These are phyloP conservation scores for Brachylomia viminalis DNA, from an alignment of 2,888 invertebrate genomes.

Conservation along the genomic window DNA sequence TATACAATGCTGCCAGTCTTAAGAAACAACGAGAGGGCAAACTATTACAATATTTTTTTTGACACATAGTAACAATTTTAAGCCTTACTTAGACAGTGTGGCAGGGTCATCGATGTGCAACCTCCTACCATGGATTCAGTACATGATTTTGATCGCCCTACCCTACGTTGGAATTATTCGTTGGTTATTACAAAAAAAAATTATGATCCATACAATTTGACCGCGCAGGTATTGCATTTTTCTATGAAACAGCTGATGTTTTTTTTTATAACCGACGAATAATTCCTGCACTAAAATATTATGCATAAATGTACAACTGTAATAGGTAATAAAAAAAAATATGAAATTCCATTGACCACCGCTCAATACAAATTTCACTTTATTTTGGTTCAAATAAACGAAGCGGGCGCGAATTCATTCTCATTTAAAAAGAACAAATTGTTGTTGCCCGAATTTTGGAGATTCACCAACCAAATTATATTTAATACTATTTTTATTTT, in stretches of 20 bases:
- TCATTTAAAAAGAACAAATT: conserved; percentile 59
- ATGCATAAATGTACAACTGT: not conserved
- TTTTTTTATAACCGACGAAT: no score
- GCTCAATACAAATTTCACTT: conserved; percentile 32
- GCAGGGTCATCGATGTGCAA: no score
- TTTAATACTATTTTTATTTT: no score
- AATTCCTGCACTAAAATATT: no score
- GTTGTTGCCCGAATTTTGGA: conserved; percentile 62
- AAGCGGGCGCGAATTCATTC: conserved; percentile 50
- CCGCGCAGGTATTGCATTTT: no score
- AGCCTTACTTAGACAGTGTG: not conserved
- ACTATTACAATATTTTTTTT: not conserved
- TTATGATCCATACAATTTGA: no score
- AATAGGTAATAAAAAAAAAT: not conserved
- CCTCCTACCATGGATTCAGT: no score
- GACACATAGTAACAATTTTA: not conserved
- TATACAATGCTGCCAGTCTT: not conserved
- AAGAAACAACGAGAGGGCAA: not conserved
- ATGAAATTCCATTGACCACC: conserved; percentile 21
- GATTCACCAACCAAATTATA: conserved; percentile 65
- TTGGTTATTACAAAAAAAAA: no score
- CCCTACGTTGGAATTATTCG: no score
- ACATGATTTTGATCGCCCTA: no score
- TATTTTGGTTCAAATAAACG: conserved; percentile 44
- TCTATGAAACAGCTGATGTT: no score